Conservation (phyloP, 2,113 vertebrate species). For the Cyanistes caeruleus region DNA sequence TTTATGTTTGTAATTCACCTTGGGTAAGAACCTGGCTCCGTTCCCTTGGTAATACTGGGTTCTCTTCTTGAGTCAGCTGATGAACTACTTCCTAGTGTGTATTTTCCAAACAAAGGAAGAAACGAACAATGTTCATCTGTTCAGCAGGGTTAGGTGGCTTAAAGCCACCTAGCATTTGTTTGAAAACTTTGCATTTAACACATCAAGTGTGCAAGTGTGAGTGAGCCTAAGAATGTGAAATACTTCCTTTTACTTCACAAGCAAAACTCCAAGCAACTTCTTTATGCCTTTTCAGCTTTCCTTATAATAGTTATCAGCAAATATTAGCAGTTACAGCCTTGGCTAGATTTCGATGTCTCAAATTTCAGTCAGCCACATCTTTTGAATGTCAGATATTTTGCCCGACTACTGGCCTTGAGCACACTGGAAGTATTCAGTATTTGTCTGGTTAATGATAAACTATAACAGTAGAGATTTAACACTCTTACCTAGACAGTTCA, state of each 20-base stretch:
- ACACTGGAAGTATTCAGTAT: background rate
- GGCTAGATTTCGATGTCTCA: background rate
- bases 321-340: background rate
- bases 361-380: background rate
- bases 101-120: constrained; percentile 12
- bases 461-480: background rate
- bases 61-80: background rate
- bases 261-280: background rate
- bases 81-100: background rate
- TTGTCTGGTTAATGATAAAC: background rate
- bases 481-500: background rate
- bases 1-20: background rate
- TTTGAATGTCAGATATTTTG: background rate
- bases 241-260: background rate
- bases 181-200: background rate
- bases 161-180: background rate
- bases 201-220: background rate
- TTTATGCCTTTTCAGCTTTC: background rate
- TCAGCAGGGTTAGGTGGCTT: background rate
- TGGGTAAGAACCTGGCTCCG: background rate
- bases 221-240: background rate
- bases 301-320: background rate
- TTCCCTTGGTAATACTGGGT: background rate
- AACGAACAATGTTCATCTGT: background rate
- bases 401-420: background rate